Conservation (phyloP, 64 coral and sea anemone genomes). For the Stichodactyla mertensii region DNA sequence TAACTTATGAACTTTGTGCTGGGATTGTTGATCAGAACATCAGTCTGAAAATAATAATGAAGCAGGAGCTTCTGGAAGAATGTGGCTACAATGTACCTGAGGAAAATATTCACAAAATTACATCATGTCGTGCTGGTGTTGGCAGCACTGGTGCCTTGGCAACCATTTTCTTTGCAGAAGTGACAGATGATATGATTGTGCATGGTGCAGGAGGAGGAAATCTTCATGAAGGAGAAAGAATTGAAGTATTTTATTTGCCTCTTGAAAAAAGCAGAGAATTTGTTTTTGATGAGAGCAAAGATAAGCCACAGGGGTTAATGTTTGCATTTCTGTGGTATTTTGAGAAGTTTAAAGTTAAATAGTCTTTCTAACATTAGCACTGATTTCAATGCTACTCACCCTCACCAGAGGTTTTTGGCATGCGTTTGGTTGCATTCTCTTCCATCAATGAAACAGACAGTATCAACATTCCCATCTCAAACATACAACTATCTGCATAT, state of each 20-base stretch:
- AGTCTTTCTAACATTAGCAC: background rate
- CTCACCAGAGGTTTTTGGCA: no score
- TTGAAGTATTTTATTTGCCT: conserved; percentile 88
- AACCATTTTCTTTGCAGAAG: conserved; percentile 85
- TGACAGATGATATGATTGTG: conserved; percentile 78
- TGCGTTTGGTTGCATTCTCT: no score
- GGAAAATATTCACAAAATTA: conserved; percentile 62
- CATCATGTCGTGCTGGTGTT: conserved; percentile 63
- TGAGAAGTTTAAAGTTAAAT: conserved; percentile 64
- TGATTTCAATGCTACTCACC: no score
- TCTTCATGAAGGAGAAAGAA: conserved; percentile 81
- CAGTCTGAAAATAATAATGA: conserved; percentile 60
- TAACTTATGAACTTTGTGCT: conserved; percentile 96
- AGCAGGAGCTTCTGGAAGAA: conserved; percentile 88
- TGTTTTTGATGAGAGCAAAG: conserved; percentile 69
- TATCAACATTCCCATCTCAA: no score
- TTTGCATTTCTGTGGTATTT: conserved; percentile 98
- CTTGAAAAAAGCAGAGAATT: conserved; percentile 70
- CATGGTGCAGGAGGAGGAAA: conserved; percentile 70
- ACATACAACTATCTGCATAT: no score
- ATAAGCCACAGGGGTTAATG: conserved; percentile 64
- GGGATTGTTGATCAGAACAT: conserved; percentile 90
- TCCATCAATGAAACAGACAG: no score
- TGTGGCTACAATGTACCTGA: conserved; percentile 93
- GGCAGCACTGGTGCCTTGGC: conserved; percentile 54